phyloP scores from a whole-genome alignment of 2,797 vertebrate genomes.

The Phalloptychus januarius region DNA sequence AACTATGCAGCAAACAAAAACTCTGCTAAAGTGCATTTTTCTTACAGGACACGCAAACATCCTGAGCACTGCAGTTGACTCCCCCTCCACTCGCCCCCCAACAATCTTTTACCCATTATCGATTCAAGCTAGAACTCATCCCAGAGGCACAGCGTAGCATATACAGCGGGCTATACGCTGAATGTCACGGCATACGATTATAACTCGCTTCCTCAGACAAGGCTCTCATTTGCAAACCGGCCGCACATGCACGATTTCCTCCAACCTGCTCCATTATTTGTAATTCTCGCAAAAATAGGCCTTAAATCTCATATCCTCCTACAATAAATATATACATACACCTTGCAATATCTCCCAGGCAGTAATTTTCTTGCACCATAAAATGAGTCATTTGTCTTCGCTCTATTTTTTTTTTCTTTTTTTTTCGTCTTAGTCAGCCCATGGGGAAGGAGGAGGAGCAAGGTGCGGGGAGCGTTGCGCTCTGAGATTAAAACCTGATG shows the following conservation, averaged over 20 bases:
- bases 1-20: slow-evolving; percentile 41
- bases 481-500: slow-evolving; percentile 75
- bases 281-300: slow-evolving; percentile 49
- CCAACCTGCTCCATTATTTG: slow-evolving; percentile 47
- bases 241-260: slow-evolving; percentile 12
- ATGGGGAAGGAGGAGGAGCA: slow-evolving; percentile 54
- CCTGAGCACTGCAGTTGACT: slow-evolving; percentile 37
- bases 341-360: slow-evolving; percentile 65
- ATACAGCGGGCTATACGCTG: slow-evolving; percentile 20
- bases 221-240: slow-evolving; percentile 45
- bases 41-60: slow-evolving; percentile 39
- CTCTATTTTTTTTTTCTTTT: slow-evolving; percentile 34
- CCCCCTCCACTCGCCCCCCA: too few relatives aligned
- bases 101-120: slow-evolving; percentile 34
- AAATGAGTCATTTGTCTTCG: slow-evolving; percentile 72
- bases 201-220: slow-evolving; percentile 27
- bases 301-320: slow-evolving; percentile 59
- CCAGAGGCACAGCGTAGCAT: slow-evolving; percentile 36
- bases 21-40: slow-evolving; percentile 49
- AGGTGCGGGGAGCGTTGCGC: slow-evolving; percentile 37
- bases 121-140: slow-evolving; percentile 43
- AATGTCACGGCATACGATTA: slow-evolving; percentile 37
- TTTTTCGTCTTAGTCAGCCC: slow-evolving; percentile 28
- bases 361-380: slow-evolving; percentile 66
- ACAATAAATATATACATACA: slow-evolving; percentile 64